Evolutionary conservation across 2,888 invertebrate species (phyloP), one percentile per base, ranked within the genome.

Genomic region (Flexamia atlantica): DNA sequence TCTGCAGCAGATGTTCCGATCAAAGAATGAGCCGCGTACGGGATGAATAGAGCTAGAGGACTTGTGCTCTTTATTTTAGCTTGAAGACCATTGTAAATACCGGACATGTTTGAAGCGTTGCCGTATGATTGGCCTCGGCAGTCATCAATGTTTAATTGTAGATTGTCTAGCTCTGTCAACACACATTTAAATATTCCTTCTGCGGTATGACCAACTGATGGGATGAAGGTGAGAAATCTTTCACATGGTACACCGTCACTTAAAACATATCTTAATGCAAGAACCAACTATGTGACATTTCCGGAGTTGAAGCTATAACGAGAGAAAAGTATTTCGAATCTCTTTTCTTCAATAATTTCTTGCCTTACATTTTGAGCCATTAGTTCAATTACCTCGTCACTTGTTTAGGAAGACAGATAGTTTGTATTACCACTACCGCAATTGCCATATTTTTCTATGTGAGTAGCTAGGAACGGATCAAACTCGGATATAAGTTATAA

Each of bases 21-120:
- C 9, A 81, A n/a, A 3, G 42, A 60, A 81, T 60, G 81, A 12
- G 64, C 81, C 23, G 60, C 64, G 64, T 42, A 81, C n/a, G 81
- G 81, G 40, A 81, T 64, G 64, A 64, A 81, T 64, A 81, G 32
- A 81, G 81, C 60, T 64, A 60, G 28, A 28, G 60, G 57, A 81
- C 10, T 20, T 50, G 5, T 9, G 5, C 20, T 30, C 28, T 57
- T 42, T 57, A 57, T 81, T 81, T 57, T 85, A 9, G 84, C 86
- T 80, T 88, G 87, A 32, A 88, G 84, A 23, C 87, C 87, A 82
- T 84, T 84, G 84, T 88, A 88, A 23, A 81, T 68, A 2, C 87
- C 87, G 80, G 87, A 82, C 87, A 88, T 87, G 82, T 88, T 88
- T 36, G 40, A 40, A 25, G 36, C 74, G 28, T 74, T 36, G 12